Evolutionary conservation across 2,113 vertebrate genomes (phyloP).

Genomic region (Regulus satrapa): DNA sequence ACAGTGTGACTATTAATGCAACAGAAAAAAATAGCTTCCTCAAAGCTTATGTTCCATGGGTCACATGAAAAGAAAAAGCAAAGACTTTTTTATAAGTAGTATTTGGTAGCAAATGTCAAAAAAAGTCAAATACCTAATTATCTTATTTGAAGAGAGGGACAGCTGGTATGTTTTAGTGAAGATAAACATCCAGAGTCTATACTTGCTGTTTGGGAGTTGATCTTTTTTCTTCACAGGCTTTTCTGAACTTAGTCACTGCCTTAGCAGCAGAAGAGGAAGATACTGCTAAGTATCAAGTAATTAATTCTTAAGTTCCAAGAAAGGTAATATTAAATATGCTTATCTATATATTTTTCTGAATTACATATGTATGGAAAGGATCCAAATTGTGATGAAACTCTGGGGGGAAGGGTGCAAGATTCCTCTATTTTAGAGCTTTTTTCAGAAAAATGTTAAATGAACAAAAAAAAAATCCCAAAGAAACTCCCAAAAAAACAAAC

Average conservation of each 20-base stretch:
- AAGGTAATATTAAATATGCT: background rate
- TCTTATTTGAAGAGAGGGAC: background rate
- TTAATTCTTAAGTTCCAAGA: background rate
- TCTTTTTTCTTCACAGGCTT: constrained; percentile 12
- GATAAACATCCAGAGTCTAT: background rate
- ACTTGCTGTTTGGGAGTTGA: background rate
- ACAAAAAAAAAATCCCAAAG: too few species aligned
- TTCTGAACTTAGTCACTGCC: background rate
- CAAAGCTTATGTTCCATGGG: background rate
- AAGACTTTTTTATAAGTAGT: background rate
- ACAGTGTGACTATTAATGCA: background rate
- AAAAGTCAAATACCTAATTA: background rate
- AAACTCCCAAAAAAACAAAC: too few species aligned
- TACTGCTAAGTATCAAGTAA: background rate
- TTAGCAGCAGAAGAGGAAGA: background rate
- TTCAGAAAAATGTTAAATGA: background rate
- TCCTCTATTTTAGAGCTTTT: background rate
- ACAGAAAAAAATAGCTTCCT: background rate
- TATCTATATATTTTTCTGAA: background rate
- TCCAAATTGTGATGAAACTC: background rate
- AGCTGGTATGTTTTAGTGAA: background rate
- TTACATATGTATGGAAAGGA: background rate
- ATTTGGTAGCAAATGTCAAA: background rate
- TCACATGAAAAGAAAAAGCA: background rate
- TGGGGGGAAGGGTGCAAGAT: background rate